Evolutionary conservation across 2,888 invertebrate genomes (phyloP), one percentile per base, ranked within the genome.

Genomic region (Anorthoa munda): DNA sequence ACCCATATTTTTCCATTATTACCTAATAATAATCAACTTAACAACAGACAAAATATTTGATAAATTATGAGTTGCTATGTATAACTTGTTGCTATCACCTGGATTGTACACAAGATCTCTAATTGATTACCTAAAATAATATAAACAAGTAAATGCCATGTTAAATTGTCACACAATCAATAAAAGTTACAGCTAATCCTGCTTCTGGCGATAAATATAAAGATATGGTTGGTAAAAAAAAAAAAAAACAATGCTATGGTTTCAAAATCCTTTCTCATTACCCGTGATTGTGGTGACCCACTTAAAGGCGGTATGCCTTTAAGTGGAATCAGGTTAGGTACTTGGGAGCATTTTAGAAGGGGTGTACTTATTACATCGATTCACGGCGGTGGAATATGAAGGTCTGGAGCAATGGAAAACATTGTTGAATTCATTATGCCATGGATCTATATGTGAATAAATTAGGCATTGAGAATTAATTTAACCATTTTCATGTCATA

Each of bases 241-340:
- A n/a, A n/a, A n/a, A n/a, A n/a, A n/a, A n/a, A n/a, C n/a, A n/a
- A n/a, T n/a, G 17, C 15, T 21, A 23, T 17, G 23, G 26, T 26
- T 18, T 55, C 3, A 17, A 23, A 56, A 56, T 46, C 7, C n/a
- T 46, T 69, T 17, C 23, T 13, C 17, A 26, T 13, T 18, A 23
- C n/a, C 51, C 12, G 23, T 31, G 23, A 31, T 31, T 63, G 11
- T 12, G 18, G 17, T 63, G 75, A 75, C 75, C 79, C 39, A 78
- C 58, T 72, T 69, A 48, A 59, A 72, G 45, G 3, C 13, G n/a
- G n/a, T n/a, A n/a, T n/a, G n/a, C n/a, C n/a, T n/a, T n/a, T n/a
- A n/a, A n/a, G n/a, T n/a, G n/a, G 12, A 51, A 66, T 45, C n/a
- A 26, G 50, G 7, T 55, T 13, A n/a, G n/a, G n/a, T n/a, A 31